These are phyloP conservation scores for Teleogryllus oceanicus DNA, from an alignment of 2,888 invertebrate species.

Conservation along the genomic window DNA sequence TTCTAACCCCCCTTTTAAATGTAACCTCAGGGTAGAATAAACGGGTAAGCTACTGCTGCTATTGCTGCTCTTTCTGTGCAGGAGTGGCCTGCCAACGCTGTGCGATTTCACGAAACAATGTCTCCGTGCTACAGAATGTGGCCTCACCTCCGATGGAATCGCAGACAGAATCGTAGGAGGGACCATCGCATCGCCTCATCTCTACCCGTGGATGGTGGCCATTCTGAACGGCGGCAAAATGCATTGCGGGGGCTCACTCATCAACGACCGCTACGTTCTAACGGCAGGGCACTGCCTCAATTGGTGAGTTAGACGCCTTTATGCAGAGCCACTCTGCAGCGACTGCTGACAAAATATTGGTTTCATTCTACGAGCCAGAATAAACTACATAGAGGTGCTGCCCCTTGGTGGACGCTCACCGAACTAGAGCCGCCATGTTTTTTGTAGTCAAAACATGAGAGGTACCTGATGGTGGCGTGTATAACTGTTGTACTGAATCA, in stretches of 20 bases:
- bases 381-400: too few relatives aligned
- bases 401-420: too few relatives aligned
- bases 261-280: conserved; percentile 55
- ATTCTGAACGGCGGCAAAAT: conserved; percentile 48
- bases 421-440: too few relatives aligned
- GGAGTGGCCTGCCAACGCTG: too few relatives aligned
- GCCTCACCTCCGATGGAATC: conserved; percentile 45
- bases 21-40: background rate
- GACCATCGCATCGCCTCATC: conserved; percentile 50
- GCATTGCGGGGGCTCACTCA: conserved; percentile 56
- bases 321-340: too few relatives aligned
- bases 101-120: background rate
- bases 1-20: too few relatives aligned
- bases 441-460: too few relatives aligned
- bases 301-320: conserved; percentile 47
- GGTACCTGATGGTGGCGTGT: too few relatives aligned
- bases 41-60: background rate
- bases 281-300: conserved; percentile 59
- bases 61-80: too few relatives aligned
- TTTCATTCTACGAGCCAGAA: too few relatives aligned
- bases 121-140: conserved; percentile 43
- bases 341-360: too few relatives aligned
- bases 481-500: too few relatives aligned
- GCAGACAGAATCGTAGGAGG: conserved; percentile 58
- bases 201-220: conserved; percentile 58